A percentile compares a stretch with the other conserved stretches of the same genome.
Conservation (phyloP, 2,797 vertebrate genomes). For the Geotrypetes seraphini region DNA sequence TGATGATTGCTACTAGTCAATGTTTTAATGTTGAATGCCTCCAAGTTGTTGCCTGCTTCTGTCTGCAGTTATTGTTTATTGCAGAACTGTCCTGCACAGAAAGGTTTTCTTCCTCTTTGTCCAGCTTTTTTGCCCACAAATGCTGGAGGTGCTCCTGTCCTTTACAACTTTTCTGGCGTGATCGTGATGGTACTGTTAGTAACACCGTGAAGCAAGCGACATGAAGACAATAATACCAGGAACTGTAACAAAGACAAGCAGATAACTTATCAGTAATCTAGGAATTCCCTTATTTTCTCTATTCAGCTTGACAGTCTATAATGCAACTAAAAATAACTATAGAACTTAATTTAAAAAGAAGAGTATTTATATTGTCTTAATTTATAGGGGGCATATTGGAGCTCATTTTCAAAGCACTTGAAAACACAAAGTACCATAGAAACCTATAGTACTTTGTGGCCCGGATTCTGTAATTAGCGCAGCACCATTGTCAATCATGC, state of each 20-base stretch:
- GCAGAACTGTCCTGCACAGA: conserved; percentile 49
- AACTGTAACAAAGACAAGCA: conserved; percentile 55
- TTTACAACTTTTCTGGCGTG: conserved; percentile 57
- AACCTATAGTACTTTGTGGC: too few species aligned
- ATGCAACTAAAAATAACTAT: too few species aligned
- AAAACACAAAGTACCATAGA: too few species aligned
- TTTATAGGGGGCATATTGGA: too few species aligned
- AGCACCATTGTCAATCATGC: too few species aligned
- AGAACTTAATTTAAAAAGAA: too few species aligned
- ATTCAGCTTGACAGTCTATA: too few species aligned
- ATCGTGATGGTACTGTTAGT: conserved; percentile 70
- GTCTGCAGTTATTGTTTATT: conserved; percentile 79
- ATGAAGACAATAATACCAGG: conserved; percentile 89
- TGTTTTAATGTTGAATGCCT: conserved; percentile 45
- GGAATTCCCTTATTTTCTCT: too few species aligned
- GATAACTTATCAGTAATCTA: too few species aligned
- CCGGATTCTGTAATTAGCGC: too few species aligned
- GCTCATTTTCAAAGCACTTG: too few species aligned
- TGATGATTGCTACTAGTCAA: conserved; percentile 34
- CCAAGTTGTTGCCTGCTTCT: conserved; percentile 72
- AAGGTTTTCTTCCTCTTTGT: conserved; percentile 34
- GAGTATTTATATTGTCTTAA: too few species aligned
- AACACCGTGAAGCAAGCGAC: conserved; percentile 71
- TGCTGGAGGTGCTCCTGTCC: conserved; percentile 42
- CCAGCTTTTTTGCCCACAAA: conserved; percentile 21